Base-by-base conservation (phyloP, 2,888 invertebrate species). In the Agrochola lychnidis region DNA sequence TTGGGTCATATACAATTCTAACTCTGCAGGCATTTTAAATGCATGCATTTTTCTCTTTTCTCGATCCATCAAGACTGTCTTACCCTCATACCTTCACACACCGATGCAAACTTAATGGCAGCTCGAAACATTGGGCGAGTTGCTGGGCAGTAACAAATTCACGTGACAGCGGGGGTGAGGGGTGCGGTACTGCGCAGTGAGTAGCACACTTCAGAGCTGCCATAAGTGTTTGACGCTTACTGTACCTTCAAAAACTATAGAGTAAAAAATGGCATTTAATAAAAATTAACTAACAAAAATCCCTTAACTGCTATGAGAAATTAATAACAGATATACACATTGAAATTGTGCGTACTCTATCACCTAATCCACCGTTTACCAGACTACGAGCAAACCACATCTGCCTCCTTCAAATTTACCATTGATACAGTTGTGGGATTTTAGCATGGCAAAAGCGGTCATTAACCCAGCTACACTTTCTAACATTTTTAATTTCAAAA, bases 341-440 rank as follows among this genome's bases (percentile, higher is more conserved):
- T 22, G 57, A 71, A 56, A 51, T 79, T 84, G 64, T 66, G 64
- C 61, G 59, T n/a, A 53, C 2, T 25, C 3, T 48, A 62, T 62
- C 42, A 42, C 30, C n/a, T 36, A 7, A 36, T 62, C 36, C 36
- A 67, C 7, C 12, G 0, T 12, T 64, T 30, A n/a, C 22, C 12
- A 76, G 2, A 25, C 2, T 4, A 68, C 12, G 25, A 25, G 12
- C 3, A 9, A 57, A 16, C 1, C 14, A 19, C 6, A 22, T 30
- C 22, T 51, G 9, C 12, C 12, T 14, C 2, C 19, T 19, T 19
- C 4, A 42, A 30, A 19, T 14, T 42, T 19, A 51, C 0, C 5
- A 12, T 63, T 30, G 6, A n/a, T 3, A 16, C 5, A 48, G 48
- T 51, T 22, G 19, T 51, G 2, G 22, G 7, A 9, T 22, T 51